These are phyloP conservation scores for Orbicella faveolata DNA, from an alignment of 64 coral and sea anemone species.

Conservation along the genomic window DNA sequence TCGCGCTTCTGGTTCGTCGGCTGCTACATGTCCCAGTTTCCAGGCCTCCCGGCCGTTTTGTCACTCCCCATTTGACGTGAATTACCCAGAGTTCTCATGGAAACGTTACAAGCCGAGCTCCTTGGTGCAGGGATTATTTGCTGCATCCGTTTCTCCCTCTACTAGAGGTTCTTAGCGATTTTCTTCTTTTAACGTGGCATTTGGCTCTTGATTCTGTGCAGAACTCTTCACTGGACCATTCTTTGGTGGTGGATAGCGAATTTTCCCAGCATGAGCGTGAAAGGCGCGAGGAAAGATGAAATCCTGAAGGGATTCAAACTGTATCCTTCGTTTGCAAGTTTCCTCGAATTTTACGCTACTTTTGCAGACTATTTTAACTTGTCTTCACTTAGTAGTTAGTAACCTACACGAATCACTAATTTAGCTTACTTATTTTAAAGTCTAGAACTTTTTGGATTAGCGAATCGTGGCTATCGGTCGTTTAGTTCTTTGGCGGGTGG, in stretches of 20 bases:
- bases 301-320: constrained; percentile 65
- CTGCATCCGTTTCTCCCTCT: fast-evolving
- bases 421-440: neutral
- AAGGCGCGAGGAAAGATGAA: constrained; percentile 9
- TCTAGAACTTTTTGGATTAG: neutral
- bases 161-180: neutral
- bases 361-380: neutral
- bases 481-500: neutral
- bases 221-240: neutral
- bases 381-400: neutral
- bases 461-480: neutral
- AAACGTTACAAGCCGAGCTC: neutral
- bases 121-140: constrained; percentile 31
- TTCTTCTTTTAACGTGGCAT: neutral
- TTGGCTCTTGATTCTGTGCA: neutral
- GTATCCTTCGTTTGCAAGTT: constrained; percentile 46
- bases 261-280: neutral
- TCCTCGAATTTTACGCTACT: neutral
- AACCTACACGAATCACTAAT: neutral
- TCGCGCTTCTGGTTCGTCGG: no score
- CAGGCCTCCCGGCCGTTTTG: neutral
- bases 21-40: no score
- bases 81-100: constrained; percentile 46
- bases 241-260: neutral
- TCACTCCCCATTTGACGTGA: constrained; percentile 8